Conservation (phyloP, 2,113 vertebrate genomes). For the Halcyon senegalensis region DNA sequence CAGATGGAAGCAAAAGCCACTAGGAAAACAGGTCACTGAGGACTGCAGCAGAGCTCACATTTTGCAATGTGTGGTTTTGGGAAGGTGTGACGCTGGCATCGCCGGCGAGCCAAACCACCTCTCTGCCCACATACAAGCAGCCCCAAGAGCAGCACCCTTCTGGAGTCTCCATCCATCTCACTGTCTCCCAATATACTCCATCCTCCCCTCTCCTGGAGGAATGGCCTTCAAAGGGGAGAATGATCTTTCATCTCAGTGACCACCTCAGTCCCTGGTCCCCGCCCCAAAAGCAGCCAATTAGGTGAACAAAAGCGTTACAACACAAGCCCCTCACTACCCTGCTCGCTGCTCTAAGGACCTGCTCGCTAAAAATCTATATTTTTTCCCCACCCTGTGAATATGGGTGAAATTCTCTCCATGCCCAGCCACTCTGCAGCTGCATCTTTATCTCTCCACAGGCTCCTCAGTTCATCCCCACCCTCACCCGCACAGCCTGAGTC, state of each 20-base stretch:
- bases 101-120: not conserved
- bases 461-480: not conserved
- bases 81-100: not conserved
- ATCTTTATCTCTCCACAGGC: not conserved
- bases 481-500: not conserved
- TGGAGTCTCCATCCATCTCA: not conserved
- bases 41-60: not conserved
- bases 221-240: not conserved
- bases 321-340: rapidly evolving
- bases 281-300: not conserved
- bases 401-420: not conserved
- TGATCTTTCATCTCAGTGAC: not conserved
- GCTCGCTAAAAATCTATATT: not conserved
- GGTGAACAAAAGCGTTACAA: not conserved
- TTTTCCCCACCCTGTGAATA: not conserved
- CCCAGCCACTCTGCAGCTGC: not conserved
- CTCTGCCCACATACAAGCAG: not conserved
- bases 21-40: not conserved
- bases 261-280: not conserved
- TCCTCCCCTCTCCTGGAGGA: not conserved
- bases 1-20: not conserved
- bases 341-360: not conserved
- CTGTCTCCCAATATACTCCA: not conserved
- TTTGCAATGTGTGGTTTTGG: not conserved
- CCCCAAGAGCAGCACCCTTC: not conserved